phyloP scores from a whole-genome alignment of 1,140 invertebrate genomes.

The Daktulosphaira vitifoliae region DNA sequence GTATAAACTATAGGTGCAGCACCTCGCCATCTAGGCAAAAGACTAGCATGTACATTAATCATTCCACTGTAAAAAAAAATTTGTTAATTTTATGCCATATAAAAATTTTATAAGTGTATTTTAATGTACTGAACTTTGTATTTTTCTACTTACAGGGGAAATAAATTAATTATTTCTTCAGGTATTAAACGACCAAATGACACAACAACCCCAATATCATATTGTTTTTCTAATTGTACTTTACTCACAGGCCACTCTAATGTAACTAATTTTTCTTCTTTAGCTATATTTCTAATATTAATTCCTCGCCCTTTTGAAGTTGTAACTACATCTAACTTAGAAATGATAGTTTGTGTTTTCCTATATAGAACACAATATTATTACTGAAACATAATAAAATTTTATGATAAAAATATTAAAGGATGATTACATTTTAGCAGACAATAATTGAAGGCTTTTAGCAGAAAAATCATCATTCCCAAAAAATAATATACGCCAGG shows the following conservation, averaged over 20 bases:
- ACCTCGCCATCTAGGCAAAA: slow-evolving; percentile 87
- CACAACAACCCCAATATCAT: slow-evolving; percentile 59
- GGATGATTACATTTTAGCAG: slow-evolving; percentile 38
- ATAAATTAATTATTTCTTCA: slow-evolving; percentile 51
- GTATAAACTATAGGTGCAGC: slow-evolving; percentile 77
- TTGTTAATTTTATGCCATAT: slow-evolving; percentile 31
- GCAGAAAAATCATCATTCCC: slow-evolving; percentile 59
- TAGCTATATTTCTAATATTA: slow-evolving; percentile 47
- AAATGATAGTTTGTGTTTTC: slow-evolving; percentile 42
- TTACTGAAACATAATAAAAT: slow-evolving; percentile 13
- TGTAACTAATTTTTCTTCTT: slow-evolving; percentile 45
- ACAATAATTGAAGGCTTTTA: slow-evolving; percentile 48
- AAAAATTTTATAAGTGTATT: background rate
- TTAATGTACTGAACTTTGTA: slow-evolving; percentile 7
- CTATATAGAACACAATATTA: slow-evolving; percentile 39
- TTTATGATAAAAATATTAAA: background rate
- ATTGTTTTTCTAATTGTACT: slow-evolving; percentile 41
- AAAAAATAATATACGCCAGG: slow-evolving; percentile 57
- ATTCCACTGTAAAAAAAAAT: slow-evolving; percentile 63
- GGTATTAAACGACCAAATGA: slow-evolving; percentile 66
- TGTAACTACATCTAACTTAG: slow-evolving; percentile 53
- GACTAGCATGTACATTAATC: slow-evolving; percentile 83
- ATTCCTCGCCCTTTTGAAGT: slow-evolving; percentile 39
- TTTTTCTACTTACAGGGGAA: slow-evolving; percentile 52
- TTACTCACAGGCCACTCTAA: slow-evolving; percentile 51